phyloP scores from a whole-genome alignment of 2,888 invertebrate species.

The Plebejus melissa region DNA sequence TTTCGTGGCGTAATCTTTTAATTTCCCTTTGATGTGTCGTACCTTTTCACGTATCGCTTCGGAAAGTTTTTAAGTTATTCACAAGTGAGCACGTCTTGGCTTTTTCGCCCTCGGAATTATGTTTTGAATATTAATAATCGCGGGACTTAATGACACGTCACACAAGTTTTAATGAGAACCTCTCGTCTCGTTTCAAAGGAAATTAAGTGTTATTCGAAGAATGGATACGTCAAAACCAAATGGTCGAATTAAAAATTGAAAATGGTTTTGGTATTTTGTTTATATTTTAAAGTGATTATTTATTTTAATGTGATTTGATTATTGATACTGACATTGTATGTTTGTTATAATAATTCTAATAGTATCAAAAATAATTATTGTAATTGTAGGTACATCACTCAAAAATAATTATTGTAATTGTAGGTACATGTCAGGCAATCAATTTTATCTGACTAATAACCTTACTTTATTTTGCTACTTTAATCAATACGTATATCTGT shows the following conservation, averaged over 20 bases:
- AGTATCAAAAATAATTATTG: no score
- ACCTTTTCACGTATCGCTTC: slow-evolving; percentile 37
- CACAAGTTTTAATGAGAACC: slow-evolving; percentile 74
- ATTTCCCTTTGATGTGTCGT: slow-evolving; percentile 33
- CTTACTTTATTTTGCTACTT: no score
- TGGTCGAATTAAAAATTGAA: slow-evolving; percentile 26
- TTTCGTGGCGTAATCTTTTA: neutral
- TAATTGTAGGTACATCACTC: no score
- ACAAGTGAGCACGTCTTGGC: slow-evolving; percentile 65
- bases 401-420: no score
- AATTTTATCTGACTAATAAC: no score
- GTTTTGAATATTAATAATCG: slow-evolving; percentile 76
- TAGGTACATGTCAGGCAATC: no score
- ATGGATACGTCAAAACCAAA: slow-evolving; percentile 46
- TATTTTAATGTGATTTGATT: no score
- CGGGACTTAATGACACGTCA: slow-evolving; percentile 72
- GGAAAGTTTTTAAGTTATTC: slow-evolving; percentile 52
- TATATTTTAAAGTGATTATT: neutral
- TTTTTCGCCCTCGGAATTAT: slow-evolving; percentile 65
- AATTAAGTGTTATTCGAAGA: slow-evolving; percentile 60
- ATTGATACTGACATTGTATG: no score
- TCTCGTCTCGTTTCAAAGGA: slow-evolving; percentile 58
- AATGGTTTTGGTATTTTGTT: neutral
- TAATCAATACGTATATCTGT: no score
- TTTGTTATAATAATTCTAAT: no score